Evolutionary conservation across 1,140 invertebrate species (phyloP).

Genomic region (Drosophila willistoni): DNA sequence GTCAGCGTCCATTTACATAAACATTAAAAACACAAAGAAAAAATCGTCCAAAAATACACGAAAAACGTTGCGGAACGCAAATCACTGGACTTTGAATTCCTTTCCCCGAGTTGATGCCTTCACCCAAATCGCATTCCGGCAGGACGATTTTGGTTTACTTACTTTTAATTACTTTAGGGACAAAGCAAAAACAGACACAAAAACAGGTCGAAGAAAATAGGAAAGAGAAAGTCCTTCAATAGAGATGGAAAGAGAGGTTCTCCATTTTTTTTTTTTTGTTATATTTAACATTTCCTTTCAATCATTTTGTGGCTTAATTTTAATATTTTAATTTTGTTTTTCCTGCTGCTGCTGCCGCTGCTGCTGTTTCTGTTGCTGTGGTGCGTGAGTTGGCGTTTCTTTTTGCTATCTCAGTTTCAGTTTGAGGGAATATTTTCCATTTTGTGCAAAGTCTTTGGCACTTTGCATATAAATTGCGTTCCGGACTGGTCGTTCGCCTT

Average conservation of each 20-base stretch:
- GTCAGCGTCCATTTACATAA: slow-evolving; percentile 72
- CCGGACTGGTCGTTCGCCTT: slow-evolving; percentile 42
- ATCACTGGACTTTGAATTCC: slow-evolving; percentile 40
- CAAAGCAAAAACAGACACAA: slow-evolving; percentile 47
- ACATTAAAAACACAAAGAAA: slow-evolving; percentile 46
- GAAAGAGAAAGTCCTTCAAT: slow-evolving; percentile 28
- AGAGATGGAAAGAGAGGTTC: background rate
- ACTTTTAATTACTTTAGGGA: slow-evolving; percentile 81
- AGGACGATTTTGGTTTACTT: slow-evolving; percentile 66
- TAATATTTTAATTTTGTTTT: slow-evolving; percentile 81
- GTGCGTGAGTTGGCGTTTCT: slow-evolving; percentile 33
- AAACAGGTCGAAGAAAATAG: slow-evolving; percentile 36
- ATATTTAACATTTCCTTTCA: slow-evolving; percentile 72
- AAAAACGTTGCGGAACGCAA: slow-evolving; percentile 47
- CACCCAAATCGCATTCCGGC: slow-evolving; percentile 1
- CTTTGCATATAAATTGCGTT: slow-evolving; percentile 77
- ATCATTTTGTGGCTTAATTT: slow-evolving; percentile 82
- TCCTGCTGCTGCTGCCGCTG: slow-evolving; percentile 24
- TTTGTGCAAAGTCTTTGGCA: slow-evolving; percentile 57
- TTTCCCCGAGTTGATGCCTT: slow-evolving; percentile 9
- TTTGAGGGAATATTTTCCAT: slow-evolving; percentile 34
- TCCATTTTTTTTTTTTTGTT: slow-evolving; percentile 1
- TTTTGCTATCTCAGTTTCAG: slow-evolving; percentile 6
- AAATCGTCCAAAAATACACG: slow-evolving; percentile 2
- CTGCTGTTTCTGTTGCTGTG: slow-evolving; percentile 8